Conservation (phyloP, 2,797 vertebrate genomes). For the Parambassis ranga region DNA sequence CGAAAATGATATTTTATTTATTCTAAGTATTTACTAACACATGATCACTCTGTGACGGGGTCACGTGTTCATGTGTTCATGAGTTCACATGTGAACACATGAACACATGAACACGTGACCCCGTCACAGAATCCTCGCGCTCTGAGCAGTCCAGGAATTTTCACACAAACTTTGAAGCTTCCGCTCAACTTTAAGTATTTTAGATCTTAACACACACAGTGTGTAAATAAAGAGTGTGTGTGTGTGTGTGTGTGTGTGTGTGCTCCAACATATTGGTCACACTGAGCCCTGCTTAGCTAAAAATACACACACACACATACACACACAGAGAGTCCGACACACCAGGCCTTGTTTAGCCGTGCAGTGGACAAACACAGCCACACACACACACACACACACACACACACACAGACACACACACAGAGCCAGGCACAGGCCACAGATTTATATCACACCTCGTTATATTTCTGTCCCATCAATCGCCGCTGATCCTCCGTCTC, state of each 20-base stretch:
- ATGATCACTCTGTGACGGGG: too few species aligned
- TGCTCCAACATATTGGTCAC: conserved; percentile 15
- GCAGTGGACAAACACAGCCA: conserved; percentile 24
- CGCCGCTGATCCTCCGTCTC: conserved; percentile 4
- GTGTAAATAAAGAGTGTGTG: neutral
- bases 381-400: conserved; percentile 23
- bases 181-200: neutral
- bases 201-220: too few species aligned
- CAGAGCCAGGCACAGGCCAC: conserved; percentile 26
- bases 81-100: too few species aligned
- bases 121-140: too few species aligned
- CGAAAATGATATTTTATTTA: too few species aligned
- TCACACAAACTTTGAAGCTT: too few species aligned
- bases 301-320: conserved; percentile 12
- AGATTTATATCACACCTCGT: conserved; percentile 46
- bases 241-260: neutral
- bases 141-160: too few species aligned
- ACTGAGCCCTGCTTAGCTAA: conserved; percentile 16
- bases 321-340: too few species aligned
- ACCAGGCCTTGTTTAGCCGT: conserved; percentile 39
- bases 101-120: too few species aligned
- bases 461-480: conserved; percentile 29
- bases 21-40: too few species aligned
- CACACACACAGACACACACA: conserved; percentile 11
- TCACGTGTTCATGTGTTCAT: too few species aligned